phyloP scores from a whole-genome alignment of 2,888 invertebrate genomes.

The Lepas anatifera region DNA sequence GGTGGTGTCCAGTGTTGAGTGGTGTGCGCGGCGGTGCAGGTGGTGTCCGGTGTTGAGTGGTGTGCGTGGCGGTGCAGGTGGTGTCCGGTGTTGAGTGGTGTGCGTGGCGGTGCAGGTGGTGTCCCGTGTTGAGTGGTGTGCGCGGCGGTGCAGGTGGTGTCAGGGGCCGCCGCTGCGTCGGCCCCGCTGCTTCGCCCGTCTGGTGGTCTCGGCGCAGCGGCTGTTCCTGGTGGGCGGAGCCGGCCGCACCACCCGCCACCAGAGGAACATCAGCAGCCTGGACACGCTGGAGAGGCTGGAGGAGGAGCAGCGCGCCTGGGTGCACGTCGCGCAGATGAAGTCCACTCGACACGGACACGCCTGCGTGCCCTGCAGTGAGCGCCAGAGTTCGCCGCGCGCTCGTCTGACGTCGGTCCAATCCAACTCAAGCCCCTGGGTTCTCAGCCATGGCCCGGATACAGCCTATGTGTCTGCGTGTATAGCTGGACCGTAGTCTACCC shows the following conservation, averaged over 20 bases:
- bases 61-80: too few relatives aligned
- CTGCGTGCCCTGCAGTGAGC: constrained; percentile 47
- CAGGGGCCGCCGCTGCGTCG: constrained; percentile 25
- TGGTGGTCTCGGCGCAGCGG: constrained; percentile 36
- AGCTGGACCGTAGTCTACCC: too few relatives aligned
- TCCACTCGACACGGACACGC: constrained; percentile 54
- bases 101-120: constrained; percentile 32
- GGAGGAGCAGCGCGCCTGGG: constrained; percentile 47
- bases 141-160: constrained; percentile 30
- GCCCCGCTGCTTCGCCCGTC: constrained; percentile 32
- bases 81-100: constrained; percentile 31
- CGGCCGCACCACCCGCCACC: constrained; percentile 35
- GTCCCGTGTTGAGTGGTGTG: constrained; percentile 36
- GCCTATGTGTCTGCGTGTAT: too few relatives aligned
- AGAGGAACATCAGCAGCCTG: constrained; percentile 34
- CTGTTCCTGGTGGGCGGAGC: constrained; percentile 56
- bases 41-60: too few relatives aligned
- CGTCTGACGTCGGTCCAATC: too few relatives aligned
- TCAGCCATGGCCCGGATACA: too few relatives aligned
- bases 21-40: too few relatives aligned
- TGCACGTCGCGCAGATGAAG: constrained; percentile 45
- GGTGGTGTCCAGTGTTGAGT: too few relatives aligned
- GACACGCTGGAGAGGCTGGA: constrained; percentile 36
- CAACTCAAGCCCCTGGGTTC: too few relatives aligned
- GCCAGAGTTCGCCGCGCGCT: too few relatives aligned